Evolutionary conservation across 2,113 vertebrate species (phyloP).

Genomic region (Paratilapia polleni): DNA sequence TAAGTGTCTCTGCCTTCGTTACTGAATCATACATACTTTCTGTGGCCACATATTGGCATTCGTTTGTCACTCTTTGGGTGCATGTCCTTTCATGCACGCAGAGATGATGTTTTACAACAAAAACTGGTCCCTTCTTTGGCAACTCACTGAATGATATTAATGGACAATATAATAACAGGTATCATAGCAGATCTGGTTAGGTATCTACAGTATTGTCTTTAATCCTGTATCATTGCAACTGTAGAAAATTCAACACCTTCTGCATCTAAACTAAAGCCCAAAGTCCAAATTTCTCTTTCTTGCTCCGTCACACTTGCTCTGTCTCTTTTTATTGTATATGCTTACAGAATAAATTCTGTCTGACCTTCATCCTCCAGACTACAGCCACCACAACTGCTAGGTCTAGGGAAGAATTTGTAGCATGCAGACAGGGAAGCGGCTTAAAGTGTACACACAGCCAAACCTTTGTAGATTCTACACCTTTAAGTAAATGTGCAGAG

Average conservation of each 20-base stretch:
- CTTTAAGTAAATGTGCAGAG: background rate
- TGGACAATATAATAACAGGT: background rate
- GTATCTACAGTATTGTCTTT: background rate
- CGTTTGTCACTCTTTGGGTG: constrained; percentile 45
- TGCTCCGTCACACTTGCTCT: background rate
- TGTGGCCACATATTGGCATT: constrained; percentile 57
- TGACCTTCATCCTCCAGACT: background rate
- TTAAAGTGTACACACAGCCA: background rate
- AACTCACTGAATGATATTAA: background rate
- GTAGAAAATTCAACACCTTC: background rate
- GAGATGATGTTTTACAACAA: constrained; percentile 23
- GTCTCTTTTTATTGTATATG: background rate
- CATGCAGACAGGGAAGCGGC: background rate
- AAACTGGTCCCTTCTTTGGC: background rate
- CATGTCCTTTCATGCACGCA: background rate
- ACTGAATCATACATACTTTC: constrained; percentile 45
- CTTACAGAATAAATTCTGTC: background rate
- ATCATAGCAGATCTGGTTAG: background rate
- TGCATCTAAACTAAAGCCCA: background rate
- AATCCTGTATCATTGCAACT: background rate
- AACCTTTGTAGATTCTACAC: background rate
- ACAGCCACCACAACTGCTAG: background rate
- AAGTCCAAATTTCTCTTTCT: background rate
- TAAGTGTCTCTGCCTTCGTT: constrained; percentile 39
- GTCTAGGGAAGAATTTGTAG: background rate